Evolutionary conservation across 2,888 invertebrate species (phyloP).

Genomic region (Cryptocephalus primarius): DNA sequence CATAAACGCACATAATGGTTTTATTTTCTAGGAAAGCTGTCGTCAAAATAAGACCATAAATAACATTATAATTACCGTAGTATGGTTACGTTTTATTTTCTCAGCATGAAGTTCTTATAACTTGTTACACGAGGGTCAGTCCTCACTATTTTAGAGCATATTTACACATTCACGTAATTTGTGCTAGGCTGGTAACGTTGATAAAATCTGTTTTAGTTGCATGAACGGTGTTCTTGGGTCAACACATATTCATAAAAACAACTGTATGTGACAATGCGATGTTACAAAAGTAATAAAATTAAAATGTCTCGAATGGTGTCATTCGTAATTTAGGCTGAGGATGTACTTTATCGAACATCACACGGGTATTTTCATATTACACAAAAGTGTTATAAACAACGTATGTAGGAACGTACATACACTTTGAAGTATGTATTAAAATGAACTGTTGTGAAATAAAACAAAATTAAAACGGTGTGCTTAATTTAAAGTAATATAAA

Average conservation of each 20-base stretch:
- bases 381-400: too few species aligned
- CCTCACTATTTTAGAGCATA: constrained; percentile 17
- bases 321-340: too few species aligned
- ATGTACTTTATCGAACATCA: too few species aligned
- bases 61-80: constrained; percentile 13
- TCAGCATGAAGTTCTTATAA: constrained; percentile 15
- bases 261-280: too few species aligned
- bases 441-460: too few species aligned
- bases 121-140: constrained; percentile 20
- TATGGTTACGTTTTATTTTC: constrained; percentile 15
- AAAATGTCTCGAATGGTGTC: too few species aligned
- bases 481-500: too few species aligned
- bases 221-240: constrained; percentile 5
- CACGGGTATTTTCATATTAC: too few species aligned
- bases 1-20: constrained; percentile 15
- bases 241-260: constrained; percentile 10
- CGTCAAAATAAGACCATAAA: constrained; percentile 18
- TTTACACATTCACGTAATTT: constrained; percentile 17
- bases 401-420: too few species aligned
- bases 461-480: too few species aligned
- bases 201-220: constrained; percentile 16
- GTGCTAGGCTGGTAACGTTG: constrained; percentile 17
- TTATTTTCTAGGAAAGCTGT: constrained; percentile 15
- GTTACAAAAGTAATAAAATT: too few species aligned
- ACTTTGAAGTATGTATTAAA: too few species aligned